These are phyloP conservation scores for Biston stratarius DNA, from an alignment of 2,888 invertebrate genomes.

Conservation along the genomic window DNA sequence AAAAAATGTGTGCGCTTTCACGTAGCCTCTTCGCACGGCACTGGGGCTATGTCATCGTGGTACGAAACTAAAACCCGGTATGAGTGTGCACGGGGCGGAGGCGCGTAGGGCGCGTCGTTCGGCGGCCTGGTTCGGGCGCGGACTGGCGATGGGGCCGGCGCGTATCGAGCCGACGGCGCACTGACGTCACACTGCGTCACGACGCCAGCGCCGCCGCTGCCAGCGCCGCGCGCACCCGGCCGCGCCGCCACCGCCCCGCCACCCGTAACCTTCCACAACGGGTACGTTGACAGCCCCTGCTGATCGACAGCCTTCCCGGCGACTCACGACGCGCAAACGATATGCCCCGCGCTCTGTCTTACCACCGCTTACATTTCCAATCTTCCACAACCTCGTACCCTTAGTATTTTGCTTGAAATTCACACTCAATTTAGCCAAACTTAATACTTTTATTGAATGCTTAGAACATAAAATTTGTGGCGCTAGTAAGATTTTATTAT, in stretches of 20 bases:
- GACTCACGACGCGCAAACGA: slow-evolving; percentile 51
- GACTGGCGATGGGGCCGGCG: slow-evolving; percentile 87
- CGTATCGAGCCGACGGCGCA: slow-evolving; percentile 89
- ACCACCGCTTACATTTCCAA: slow-evolving; percentile 17
- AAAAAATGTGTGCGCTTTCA: slow-evolving; percentile 83
- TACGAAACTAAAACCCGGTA: slow-evolving; percentile 84
- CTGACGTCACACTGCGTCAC: slow-evolving; percentile 91
- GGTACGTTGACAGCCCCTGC: slow-evolving; percentile 74
- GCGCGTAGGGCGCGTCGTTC: slow-evolving; percentile 80
- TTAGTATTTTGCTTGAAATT: slow-evolving; percentile 19
- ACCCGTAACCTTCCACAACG: slow-evolving; percentile 80
- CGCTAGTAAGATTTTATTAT: slow-evolving; percentile 60
- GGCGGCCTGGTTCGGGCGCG: slow-evolving; percentile 84
- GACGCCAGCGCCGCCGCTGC: slow-evolving; percentile 82
- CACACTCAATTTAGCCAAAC: slow-evolving; percentile 37
- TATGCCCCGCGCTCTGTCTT: slow-evolving; percentile 30
- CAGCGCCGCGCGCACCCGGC: slow-evolving; percentile 71
- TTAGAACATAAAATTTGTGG: slow-evolving; percentile 46
- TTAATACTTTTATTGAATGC: slow-evolving; percentile 41
- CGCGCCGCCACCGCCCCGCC: slow-evolving; percentile 67
- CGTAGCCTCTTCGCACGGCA: slow-evolving; percentile 81
- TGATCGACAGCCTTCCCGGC: slow-evolving; percentile 66
- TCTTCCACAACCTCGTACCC: slow-evolving; percentile 13
- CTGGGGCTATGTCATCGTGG: slow-evolving; percentile 85
- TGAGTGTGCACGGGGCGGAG: slow-evolving; percentile 79